Conservation (phyloP, 2,113 vertebrate genomes). For the Puntigrus tetrazona region DNA sequence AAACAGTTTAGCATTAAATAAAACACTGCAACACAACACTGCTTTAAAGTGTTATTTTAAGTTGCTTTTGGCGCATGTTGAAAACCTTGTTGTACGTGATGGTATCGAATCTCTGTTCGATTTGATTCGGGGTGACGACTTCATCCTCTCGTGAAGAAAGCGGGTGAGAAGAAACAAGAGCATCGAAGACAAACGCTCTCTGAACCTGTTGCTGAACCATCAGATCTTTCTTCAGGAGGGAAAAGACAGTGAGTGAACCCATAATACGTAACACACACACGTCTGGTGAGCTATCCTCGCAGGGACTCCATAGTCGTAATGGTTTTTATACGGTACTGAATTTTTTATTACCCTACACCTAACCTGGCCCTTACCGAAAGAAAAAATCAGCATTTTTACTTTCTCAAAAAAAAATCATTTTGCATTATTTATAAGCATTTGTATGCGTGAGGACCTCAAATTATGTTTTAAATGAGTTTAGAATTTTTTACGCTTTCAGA, state of each 20-base stretch:
- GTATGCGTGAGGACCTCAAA: too few relatives aligned
- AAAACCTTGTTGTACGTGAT: slow-evolving; percentile 90
- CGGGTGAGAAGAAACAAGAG: slow-evolving; percentile 81
- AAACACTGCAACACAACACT: not conserved
- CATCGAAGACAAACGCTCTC: slow-evolving; percentile 77
- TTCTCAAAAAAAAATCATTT: too few relatives aligned
- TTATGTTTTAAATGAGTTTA: too few relatives aligned
- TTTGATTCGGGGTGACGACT: slow-evolving; percentile 78
- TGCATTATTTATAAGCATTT: too few relatives aligned
- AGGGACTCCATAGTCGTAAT: too few relatives aligned
- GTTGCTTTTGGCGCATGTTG: not conserved
- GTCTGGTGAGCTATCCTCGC: too few relatives aligned
- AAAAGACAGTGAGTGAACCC: not conserved
- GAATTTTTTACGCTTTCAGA: too few relatives aligned
- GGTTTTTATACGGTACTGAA: too few relatives aligned
- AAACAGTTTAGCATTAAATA: not conserved
- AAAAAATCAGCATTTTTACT: too few relatives aligned
- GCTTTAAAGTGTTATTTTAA: not conserved
- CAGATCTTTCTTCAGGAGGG: slow-evolving; percentile 79
- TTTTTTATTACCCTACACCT: too few relatives aligned
- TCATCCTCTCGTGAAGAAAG: slow-evolving; percentile 75
- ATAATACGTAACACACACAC: too few relatives aligned
- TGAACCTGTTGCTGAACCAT: slow-evolving; percentile 80
- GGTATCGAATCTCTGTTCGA: slow-evolving; percentile 80
- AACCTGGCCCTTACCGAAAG: too few relatives aligned